Percentiles rank a stretch among this genome's conserved stretches.
Conservation (phyloP, 2,113 vertebrate species). For the Cepphus grylle region DNA sequence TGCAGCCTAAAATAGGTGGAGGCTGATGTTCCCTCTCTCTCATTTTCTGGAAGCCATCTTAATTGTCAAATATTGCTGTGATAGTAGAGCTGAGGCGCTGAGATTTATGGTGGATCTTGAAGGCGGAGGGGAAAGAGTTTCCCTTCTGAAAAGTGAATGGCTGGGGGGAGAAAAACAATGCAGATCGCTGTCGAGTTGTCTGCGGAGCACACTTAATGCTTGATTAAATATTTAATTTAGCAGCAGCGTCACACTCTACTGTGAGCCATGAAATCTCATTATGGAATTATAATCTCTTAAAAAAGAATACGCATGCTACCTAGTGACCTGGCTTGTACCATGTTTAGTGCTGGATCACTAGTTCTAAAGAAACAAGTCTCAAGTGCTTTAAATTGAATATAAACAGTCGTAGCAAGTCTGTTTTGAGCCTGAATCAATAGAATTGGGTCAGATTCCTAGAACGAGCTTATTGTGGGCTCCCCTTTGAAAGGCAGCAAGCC, state of each 20-base stretch:
- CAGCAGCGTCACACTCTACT: constrained; percentile 28
- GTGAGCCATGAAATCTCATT: constrained; percentile 49
- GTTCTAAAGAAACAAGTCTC: background rate
- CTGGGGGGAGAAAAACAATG: background rate
- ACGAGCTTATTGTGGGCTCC: background rate
- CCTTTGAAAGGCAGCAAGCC: background rate
- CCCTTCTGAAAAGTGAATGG: background rate
- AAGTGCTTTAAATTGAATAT: background rate
- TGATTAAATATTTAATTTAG: constrained; percentile 60
- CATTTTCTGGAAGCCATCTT: constrained; percentile 9
- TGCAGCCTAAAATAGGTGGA: background rate
- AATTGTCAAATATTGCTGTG: constrained; percentile 19
- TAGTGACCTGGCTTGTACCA: background rate
- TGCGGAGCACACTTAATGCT: constrained; percentile 19
- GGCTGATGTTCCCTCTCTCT: background rate
- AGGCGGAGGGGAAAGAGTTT: background rate
- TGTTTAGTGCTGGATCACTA: constrained; percentile 19
- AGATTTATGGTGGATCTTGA: background rate
- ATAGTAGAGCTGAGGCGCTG: background rate
- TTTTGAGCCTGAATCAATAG: background rate
- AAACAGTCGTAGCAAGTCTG: background rate
- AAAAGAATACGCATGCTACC: constrained; percentile 7
- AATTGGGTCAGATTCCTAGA: constrained; percentile 4
- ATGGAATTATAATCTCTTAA: constrained; percentile 39
- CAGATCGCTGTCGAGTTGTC: background rate